Percentiles rank a stretch among this genome's conserved stretches.
phyloP scores from a whole-genome alignment of 1,140 invertebrate species.

The Heliothis virescens region DNA sequence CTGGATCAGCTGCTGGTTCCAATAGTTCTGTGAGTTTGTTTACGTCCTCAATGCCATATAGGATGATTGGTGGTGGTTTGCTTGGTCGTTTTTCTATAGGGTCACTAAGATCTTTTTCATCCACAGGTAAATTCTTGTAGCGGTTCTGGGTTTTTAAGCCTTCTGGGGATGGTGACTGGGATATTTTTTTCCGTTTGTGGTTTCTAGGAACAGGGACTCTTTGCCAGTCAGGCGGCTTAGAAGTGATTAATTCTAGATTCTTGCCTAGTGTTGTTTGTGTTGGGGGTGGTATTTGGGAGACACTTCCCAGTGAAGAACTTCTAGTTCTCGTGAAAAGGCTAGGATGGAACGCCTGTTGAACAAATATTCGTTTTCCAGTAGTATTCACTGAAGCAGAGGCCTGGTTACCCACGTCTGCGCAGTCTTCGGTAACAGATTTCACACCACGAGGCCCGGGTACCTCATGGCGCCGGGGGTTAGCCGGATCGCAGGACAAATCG shows the following conservation, averaged over 20 bases:
- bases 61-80: too few species aligned
- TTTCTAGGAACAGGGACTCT: neutral
- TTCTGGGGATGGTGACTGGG: neutral
- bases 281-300: neutral
- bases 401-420: constrained; percentile 43
- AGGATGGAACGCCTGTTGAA: neutral
- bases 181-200: neutral
- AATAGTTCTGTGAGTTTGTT: too few species aligned
- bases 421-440: constrained; percentile 56
- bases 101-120: neutral
- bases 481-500: constrained; percentile 41
- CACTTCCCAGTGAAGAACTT: neutral
- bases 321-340: neutral
- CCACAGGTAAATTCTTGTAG: neutral
- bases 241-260: neutral
- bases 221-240: neutral
- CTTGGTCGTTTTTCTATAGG: constrained; percentile 24
- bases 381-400: constrained; percentile 47
- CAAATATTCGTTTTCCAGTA: constrained; percentile 43
- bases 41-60: too few species aligned
- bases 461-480: constrained; percentile 48
- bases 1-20: constrained; percentile 20
- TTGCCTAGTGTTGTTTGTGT: neutral
- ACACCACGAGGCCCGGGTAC: constrained; percentile 51
- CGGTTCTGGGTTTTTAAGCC: neutral